These are phyloP conservation scores for Nannoperca australis DNA, from an alignment of 2,797 vertebrate genomes.

Conservation along the genomic window DNA sequence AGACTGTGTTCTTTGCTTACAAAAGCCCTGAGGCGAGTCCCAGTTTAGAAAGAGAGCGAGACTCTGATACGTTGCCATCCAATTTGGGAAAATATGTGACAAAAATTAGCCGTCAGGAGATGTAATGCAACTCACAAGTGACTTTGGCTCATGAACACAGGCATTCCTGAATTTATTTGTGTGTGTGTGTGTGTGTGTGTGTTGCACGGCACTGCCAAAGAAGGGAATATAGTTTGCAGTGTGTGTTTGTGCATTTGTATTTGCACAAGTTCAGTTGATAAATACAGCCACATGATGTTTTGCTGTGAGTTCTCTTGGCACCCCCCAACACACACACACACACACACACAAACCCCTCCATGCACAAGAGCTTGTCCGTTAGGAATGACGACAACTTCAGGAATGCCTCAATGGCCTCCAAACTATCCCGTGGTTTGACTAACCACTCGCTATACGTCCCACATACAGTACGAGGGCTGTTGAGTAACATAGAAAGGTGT, in stretches of 20 bases:
- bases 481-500: conserved; percentile 17
- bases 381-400: conserved; percentile 46
- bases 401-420: conserved; percentile 36
- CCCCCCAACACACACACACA: background rate
- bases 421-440: conserved; percentile 29
- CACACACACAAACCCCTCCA: conserved; percentile 10
- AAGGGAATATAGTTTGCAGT: conserved; percentile 23
- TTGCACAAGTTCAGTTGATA: conserved; percentile 46
- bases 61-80: conserved; percentile 57
- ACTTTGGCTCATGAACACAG: conserved; percentile 41
- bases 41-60: conserved; percentile 25
- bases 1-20: conserved; percentile 54
- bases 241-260: conserved; percentile 44
- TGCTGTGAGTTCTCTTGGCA: conserved; percentile 47
- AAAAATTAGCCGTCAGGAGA: conserved; percentile 49
- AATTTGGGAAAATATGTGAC: conserved; percentile 59
- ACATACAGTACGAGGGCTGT: background rate
- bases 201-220: conserved; percentile 37
- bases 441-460: conserved; percentile 1
- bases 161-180: conserved; percentile 37
- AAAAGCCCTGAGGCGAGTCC: conserved; percentile 55
- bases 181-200: conserved; percentile 20
- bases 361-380: conserved; percentile 34
- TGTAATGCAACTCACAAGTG: conserved; percentile 53
- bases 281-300: conserved; percentile 75